A percentile compares a stretch with the other conserved stretches of the same genome.
phyloP scores from a whole-genome alignment of 64 coral and sea anemone genomes.

The Catalaphyllia jardinei region DNA sequence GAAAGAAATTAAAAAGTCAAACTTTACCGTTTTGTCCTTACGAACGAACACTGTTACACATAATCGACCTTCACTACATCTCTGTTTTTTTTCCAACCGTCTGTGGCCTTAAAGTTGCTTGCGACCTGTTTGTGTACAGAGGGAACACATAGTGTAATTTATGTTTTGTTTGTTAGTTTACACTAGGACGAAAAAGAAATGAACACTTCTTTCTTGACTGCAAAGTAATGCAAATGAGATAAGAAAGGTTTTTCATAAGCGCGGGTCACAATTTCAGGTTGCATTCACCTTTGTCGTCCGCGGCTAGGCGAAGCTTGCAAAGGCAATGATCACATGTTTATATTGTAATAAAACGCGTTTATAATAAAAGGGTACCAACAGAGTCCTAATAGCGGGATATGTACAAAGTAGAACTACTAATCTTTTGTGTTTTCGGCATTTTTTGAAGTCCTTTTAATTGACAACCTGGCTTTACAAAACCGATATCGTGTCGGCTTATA shows the following conservation, averaged over 20 bases:
- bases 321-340: not conserved
- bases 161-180: conserved; percentile 32
- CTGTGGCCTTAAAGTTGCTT: not conserved
- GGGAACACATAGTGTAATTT: not conserved
- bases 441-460: conserved; percentile 51
- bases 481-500: conserved; percentile 40
- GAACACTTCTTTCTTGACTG: conserved; percentile 7
- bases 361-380: not conserved
- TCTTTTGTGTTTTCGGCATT: conserved; percentile 46
- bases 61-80: not conserved
- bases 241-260: not conserved
- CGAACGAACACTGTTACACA: not conserved
- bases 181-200: not conserved
- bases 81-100: not conserved
- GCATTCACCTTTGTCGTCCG: not conserved
- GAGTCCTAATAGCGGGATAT: not conserved
- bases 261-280: not conserved
- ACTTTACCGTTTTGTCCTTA: not conserved
- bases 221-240: not conserved
- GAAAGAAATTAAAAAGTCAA: not conserved
- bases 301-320: not conserved
- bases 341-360: conserved; percentile 26
- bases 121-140: conserved; percentile 14
- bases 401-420: conserved; percentile 49
- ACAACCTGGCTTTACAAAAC: conserved; percentile 26